Conservation (phyloP, 2,888 invertebrate genomes). For the Calameuta pallipes region DNA sequence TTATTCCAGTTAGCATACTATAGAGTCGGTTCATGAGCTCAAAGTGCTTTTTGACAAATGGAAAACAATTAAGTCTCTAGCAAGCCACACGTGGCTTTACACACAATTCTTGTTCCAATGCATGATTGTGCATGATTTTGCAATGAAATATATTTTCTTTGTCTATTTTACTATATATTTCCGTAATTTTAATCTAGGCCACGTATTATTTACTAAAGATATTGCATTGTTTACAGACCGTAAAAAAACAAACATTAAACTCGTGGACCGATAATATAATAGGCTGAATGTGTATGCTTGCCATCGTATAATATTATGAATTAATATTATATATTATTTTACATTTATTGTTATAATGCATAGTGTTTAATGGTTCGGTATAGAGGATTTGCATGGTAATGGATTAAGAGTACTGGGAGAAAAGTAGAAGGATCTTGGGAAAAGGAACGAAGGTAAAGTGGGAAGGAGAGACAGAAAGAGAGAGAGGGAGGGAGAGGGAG, state of each 20-base stretch:
- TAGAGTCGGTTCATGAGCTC: neutral
- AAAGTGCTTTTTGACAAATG: neutral
- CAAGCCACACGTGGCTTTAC: neutral
- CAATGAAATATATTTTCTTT: neutral
- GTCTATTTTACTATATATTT: neutral
- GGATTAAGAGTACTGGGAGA: neutral
- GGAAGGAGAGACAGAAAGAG: neutral
- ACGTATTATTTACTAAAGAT: neutral
- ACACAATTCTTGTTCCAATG: neutral
- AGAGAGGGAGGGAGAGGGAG: neutral
- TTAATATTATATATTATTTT: conserved; percentile 63
- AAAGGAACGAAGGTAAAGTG: neutral
- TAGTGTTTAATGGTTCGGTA: conserved; percentile 23
- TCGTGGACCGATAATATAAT: conserved; percentile 23
- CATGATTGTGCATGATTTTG: neutral
- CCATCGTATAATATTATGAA: conserved; percentile 51
- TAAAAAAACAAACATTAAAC: neutral
- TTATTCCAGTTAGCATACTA: conserved; percentile 51
- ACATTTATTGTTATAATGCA: conserved; percentile 51
- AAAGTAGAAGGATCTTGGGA: neutral
- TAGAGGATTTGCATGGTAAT: neutral
- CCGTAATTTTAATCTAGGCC: neutral
- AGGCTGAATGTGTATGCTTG: conserved; percentile 50
- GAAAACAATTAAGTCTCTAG: neutral
- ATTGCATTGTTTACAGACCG: neutral